Conservation (phyloP, 2,113 vertebrate genomes). For the Promerops cafer region DNA sequence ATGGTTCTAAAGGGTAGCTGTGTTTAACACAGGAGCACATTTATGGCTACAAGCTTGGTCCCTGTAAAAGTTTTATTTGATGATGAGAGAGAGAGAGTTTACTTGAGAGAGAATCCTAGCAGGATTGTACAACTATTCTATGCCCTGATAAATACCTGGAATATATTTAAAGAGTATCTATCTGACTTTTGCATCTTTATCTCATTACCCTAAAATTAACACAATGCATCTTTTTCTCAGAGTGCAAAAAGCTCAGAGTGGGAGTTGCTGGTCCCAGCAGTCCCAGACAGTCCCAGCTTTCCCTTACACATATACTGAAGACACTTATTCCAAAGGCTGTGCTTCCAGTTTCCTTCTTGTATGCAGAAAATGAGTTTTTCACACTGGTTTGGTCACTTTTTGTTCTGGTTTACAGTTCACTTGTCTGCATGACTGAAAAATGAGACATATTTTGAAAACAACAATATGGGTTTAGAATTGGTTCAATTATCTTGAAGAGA, state of each 20-base stretch:
- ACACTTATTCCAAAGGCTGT: neutral
- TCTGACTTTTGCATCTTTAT: conserved; percentile 27
- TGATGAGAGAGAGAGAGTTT: neutral
- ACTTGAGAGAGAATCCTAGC: conserved; percentile 20
- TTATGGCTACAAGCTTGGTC: neutral
- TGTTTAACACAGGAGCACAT: conserved; percentile 21
- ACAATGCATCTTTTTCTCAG: neutral
- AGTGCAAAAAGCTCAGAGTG: neutral
- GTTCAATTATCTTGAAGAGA: neutral
- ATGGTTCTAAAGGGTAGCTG: neutral
- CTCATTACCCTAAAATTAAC: conserved; percentile 29
- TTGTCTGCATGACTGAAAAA: neutral
- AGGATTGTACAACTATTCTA: conserved; percentile 7
- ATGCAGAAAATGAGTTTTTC: neutral
- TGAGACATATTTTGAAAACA: neutral
- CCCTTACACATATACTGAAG: neutral
- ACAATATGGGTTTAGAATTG: neutral
- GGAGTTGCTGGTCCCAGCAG: neutral
- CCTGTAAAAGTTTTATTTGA: conserved; percentile 39
- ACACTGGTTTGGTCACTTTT: neutral
- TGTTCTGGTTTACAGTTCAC: neutral
- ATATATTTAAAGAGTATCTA: neutral
- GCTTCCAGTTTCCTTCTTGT: neutral
- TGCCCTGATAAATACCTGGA: neutral
- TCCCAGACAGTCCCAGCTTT: neutral